Conservation (phyloP, 2,888 invertebrate species). For the Frankliniella intonsa region DNA sequence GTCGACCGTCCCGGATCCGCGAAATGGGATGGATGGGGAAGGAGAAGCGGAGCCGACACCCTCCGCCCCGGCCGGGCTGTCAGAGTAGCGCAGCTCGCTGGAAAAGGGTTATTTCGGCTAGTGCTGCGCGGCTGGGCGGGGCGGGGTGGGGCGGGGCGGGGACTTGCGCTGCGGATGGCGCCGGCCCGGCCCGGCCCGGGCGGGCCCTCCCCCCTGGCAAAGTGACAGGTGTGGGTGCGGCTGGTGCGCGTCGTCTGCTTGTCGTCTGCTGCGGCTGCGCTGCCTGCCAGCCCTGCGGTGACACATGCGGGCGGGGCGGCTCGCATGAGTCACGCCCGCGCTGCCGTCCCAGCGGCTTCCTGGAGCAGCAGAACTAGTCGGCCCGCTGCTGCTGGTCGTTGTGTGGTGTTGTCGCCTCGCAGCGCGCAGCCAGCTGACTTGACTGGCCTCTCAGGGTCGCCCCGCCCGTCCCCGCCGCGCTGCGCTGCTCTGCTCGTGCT, state of each 20-base stretch:
- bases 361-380: background rate
- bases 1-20: background rate
- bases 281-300: background rate
- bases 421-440: too few species aligned
- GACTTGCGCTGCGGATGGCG: background rate
- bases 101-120: background rate
- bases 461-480: background rate
- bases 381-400: background rate
- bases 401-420: background rate
- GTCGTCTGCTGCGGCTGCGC: constrained; percentile 17
- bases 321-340: background rate
- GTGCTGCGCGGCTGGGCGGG: background rate
- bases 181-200: background rate
- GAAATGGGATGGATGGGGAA: background rate
- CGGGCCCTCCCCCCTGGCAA: background rate
- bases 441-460: background rate
- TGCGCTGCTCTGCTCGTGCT: background rate
- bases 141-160: too few species aligned
- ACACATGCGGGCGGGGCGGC: background rate
- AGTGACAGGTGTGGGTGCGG: background rate
- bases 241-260: background rate
- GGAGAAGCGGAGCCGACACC: background rate
- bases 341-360: background rate
- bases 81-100: background rate
- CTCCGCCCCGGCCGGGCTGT: background rate